Evolutionary conservation across 2,888 invertebrate genomes (phyloP).

Genomic region (Rhagophthalmus giganteus): DNA sequence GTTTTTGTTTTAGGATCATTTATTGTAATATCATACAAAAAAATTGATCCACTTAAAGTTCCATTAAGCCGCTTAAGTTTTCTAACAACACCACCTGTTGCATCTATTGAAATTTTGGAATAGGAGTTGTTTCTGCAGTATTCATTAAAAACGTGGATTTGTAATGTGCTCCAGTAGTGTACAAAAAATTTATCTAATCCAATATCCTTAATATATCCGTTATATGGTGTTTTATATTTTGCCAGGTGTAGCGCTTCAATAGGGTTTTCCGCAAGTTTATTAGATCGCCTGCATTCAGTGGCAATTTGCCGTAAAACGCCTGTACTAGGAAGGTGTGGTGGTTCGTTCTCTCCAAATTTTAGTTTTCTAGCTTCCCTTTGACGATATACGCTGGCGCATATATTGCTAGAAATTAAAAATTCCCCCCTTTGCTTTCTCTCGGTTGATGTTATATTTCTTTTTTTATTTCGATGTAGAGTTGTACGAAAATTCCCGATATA

Average conservation of each 20-base stretch:
- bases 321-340: neutral
- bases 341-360: conserved; percentile 1
- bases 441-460: too few species aligned
- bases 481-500: too few species aligned
- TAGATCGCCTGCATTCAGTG: too few species aligned
- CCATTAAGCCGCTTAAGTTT: neutral
- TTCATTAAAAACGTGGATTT: neutral
- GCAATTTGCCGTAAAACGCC: neutral
- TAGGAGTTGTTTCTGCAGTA: neutral
- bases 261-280: too few species aligned
- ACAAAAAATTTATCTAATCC: neutral
- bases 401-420: too few species aligned
- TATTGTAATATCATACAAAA: neutral
- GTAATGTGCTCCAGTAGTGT: neutral
- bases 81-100: conserved; percentile 1
- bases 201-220: neutral
- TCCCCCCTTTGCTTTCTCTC: too few species aligned
- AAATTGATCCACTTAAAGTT: neutral
- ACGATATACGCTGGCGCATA: too few species aligned
- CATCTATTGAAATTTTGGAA: neutral
- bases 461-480: too few species aligned
- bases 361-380: neutral
- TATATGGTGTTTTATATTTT: neutral
- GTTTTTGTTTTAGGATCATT: neutral
- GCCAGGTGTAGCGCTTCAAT: neutral